Evolutionary conservation across 2,888 invertebrate species (phyloP), one percentile per base, ranked within the genome.

Genomic region (Lepidocyrtinus sp.): DNA sequence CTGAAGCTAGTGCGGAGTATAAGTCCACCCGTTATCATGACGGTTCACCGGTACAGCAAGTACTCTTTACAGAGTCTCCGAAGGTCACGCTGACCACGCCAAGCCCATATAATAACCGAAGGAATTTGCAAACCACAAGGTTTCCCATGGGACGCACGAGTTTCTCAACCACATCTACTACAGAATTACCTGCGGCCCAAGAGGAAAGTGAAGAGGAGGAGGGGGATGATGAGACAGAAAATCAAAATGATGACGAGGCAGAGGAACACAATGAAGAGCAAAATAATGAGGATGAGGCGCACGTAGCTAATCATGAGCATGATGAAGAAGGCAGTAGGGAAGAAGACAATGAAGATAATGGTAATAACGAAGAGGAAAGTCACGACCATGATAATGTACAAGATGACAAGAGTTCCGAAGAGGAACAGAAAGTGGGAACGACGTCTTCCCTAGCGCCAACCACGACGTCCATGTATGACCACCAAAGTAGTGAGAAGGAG

Each of bases 41-140:
- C 2, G 72, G 72, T 25, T 26, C 68, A 0, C 64, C 81, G 2
- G 73, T 67, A 15, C 81, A 81, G 50, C 79, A 84, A 67, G 82
- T 84, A 5, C 72, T 84, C n/a, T 84, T 84, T 45, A 84, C 84
- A 3, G 74, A 73, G 27, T 68, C 82, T 0, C 82, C 84, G 50
- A 75, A 76, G 65, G 74, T 77, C n/a, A 71, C 82, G 1, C 62
- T 67, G 36, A 75, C 77, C 36, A 72, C 70, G 17, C 70, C 79
- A 19, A 62, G 67, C 46, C 77, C 77, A 1, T 50, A 67, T 21
- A 59, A 36, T 59, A 36, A 19, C 36, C 46, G 79, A 17, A 70
- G 78, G 19, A 70, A 79, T 55, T 55, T 80, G 24, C 81, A 68
- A 36, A 81, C 82, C 17, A 84, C 84, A 25, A 24, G 84, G 26